Evolutionary conservation across 2,888 invertebrate genomes (phyloP).

Genomic region (Dryocosmus kuriphilus): DNA sequence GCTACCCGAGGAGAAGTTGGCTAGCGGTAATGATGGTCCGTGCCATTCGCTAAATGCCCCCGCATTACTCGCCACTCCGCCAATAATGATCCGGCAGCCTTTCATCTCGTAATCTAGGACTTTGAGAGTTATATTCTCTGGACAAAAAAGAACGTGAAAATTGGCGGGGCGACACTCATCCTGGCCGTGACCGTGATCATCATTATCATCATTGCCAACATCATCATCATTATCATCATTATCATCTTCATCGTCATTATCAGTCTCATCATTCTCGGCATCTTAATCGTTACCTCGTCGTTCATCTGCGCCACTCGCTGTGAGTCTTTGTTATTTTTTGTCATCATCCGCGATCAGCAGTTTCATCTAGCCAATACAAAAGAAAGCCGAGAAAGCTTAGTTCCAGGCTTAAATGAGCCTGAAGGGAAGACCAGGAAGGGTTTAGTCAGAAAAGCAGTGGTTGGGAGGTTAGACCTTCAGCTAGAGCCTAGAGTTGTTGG

Average conservation of each 20-base stretch:
- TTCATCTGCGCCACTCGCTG: constrained; percentile 29
- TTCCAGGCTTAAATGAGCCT: neutral
- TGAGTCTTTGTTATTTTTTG: constrained; percentile 27
- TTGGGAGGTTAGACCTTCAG: too few relatives aligned
- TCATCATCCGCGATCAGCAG: constrained; percentile 19
- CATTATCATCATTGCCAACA: constrained; percentile 32
- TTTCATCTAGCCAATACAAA: constrained; percentile 30
- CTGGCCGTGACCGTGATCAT: constrained; percentile 49
- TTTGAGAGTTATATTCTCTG: constrained; percentile 51
- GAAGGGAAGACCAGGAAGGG: too few relatives aligned
- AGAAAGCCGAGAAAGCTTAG: neutral
- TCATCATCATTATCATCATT: constrained; percentile 27
- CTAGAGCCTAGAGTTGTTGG: too few relatives aligned
- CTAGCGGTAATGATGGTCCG: constrained; percentile 55
- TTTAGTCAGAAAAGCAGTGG: too few relatives aligned
- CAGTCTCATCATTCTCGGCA: constrained; percentile 17
- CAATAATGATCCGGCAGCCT: constrained; percentile 52
- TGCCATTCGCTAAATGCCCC: constrained; percentile 56
- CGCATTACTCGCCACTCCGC: constrained; percentile 55
- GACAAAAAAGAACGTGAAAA: constrained; percentile 40
- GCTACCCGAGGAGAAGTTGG: constrained; percentile 24
- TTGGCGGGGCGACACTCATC: constrained; percentile 42
- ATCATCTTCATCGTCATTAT: constrained; percentile 23
- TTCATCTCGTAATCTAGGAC: constrained; percentile 51
- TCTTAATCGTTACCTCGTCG: constrained; percentile 29